Percentiles rank a stretch among this genome's conserved stretches.
Conservation (phyloP, 2,797 vertebrate species). For the Nannoperca australis region DNA sequence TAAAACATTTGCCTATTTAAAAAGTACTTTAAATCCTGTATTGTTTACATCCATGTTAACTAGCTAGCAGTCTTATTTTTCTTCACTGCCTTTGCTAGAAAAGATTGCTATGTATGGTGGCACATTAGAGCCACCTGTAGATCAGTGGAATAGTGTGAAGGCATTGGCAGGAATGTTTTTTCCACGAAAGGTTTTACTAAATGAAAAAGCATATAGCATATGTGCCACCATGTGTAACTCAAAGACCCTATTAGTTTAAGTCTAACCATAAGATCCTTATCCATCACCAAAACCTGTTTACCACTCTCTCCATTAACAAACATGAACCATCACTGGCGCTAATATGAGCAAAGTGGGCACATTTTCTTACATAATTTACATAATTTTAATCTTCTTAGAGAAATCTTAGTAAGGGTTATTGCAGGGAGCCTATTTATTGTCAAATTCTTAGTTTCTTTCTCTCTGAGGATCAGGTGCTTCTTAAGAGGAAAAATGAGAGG, state of each 20-base stretch:
- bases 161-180: background rate
- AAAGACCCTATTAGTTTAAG: background rate
- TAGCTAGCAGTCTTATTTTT: background rate
- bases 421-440: slow-evolving; percentile 2
- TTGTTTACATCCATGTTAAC: background rate
- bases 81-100: too few species aligned
- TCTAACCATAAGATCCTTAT: background rate
- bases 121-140: background rate
- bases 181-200: background rate
- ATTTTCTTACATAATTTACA: background rate
- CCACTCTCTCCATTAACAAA: background rate
- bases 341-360: slow-evolving; percentile 5
- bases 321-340: background rate
- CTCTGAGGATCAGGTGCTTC: slow-evolving; percentile 26
- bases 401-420: slow-evolving; percentile 5
- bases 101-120: background rate
- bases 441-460: slow-evolving; percentile 31
- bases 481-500: slow-evolving; percentile 44
- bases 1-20: too few species aligned
- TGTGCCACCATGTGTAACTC: background rate
- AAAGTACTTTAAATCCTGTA: background rate
- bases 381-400: slow-evolving; percentile 5
- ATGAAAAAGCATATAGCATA: background rate
- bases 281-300: background rate
- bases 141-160: background rate